Base-by-base conservation (phyloP, 2,888 invertebrate species). In the Melinopterus prodromus region DNA sequence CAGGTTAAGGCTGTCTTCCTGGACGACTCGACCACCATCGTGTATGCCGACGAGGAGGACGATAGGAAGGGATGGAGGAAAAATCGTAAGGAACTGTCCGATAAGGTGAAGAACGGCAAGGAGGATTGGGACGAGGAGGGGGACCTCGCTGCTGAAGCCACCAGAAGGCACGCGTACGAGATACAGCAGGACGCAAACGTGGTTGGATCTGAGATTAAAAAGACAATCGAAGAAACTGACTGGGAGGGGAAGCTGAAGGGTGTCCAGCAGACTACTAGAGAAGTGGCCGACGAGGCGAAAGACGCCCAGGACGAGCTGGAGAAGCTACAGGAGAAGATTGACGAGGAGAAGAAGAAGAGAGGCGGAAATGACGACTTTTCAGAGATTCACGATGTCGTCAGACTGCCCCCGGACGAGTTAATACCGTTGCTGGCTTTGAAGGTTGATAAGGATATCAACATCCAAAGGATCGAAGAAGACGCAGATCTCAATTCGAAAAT, bases 321-420 rank as follows among this genome's bases (percentile, higher is more conserved):
- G 15, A 6, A 77, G 6, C 16, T 77, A 70, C 77, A 77, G 72
- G 76, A 69, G 74, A n/a, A 78, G 69, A 26, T 38, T 3, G 36
- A 16, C 6, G 15, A 72, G 69, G 53, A 53, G 7, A 53, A 53
- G 53, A 12, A 53, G 26, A 26, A 26, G 26, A 26, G 1, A 26
- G 26, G 26, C 1, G 26, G 26, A 26, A 26, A 26, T 3, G 26
- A 26, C 26, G 26, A 26, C 3, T 26, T 26, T 26, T 26, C 26
- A 3, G 26, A 26, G 26, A 26, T 26, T 26, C 26, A 26, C 3
- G 26, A 26, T 26, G 26, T 26, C 26, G 26, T 26, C 26, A 26
- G 26, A 26, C 26, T 3, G 26, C 26, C 26, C 26, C 2, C 3
- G 26, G 26, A 26, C 26, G 26, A 26, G 1, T 26, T 26, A 3